Conservation (phyloP, 2,888 invertebrate genomes). For the Torymus texanus region DNA sequence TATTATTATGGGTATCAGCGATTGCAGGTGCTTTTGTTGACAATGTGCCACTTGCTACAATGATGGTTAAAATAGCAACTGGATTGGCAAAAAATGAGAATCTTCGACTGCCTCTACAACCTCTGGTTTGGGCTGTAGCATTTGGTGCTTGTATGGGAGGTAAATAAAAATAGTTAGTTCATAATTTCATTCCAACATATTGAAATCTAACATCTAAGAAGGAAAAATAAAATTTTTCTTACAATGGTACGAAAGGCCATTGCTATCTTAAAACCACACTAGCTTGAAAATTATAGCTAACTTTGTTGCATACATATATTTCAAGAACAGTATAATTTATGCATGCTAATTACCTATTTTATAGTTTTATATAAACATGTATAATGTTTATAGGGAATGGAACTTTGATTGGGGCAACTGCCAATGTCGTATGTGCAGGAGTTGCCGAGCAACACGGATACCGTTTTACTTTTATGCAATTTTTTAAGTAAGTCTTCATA, state of each 20-base stretch:
- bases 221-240: no score
- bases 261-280: no score
- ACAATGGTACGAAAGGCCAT: no score
- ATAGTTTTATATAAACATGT: constrained; percentile 61
- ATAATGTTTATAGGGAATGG: constrained; percentile 84
- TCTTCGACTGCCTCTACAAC: constrained; percentile 85
- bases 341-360: constrained; percentile 27
- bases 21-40: constrained; percentile 93
- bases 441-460: constrained; percentile 96
- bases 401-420: constrained; percentile 92
- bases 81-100: constrained; percentile 83
- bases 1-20: constrained; percentile 92
- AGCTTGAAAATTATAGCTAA: no score
- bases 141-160: constrained; percentile 96
- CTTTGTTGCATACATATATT: no score
- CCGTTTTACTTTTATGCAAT: constrained; percentile 88
- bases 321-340: no score
- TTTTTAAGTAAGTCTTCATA: constrained; percentile 82
- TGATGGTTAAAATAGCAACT: constrained; percentile 91
- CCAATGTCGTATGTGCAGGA: constrained; percentile 94
- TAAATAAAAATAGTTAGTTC: constrained; percentile 66
- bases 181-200: no score
- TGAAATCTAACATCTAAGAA: no score
- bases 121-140: constrained; percentile 90
- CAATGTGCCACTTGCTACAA: constrained; percentile 93